Evolutionary conservation across 2,888 invertebrate genomes (phyloP), one percentile per base, ranked within the genome.

Genomic region (Hemistola chrysoprasaria): DNA sequence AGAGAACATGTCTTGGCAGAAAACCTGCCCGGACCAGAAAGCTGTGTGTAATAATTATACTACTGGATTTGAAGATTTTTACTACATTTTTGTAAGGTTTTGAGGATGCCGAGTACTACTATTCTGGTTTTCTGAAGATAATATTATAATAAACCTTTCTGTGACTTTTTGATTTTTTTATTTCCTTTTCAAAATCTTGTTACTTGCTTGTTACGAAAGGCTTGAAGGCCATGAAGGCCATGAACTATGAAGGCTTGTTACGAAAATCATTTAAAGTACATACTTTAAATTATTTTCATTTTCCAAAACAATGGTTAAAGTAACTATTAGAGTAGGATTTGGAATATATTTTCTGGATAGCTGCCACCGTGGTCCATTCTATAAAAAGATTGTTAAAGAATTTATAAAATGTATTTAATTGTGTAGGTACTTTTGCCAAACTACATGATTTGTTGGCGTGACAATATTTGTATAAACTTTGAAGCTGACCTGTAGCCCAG

Each of bases 11-110:
- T 95, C 42, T 91, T 96, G 63, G 94, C 95, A 34, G 95, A 95
- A 75, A 93, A 95, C 58, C 92, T 96, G 76, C 96, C 96, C 20
- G 96, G 96, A 46, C 96, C 95, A 25, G 96, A 96, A 78, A 96
- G 95, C 88, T 96, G 96, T 87, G 96, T 96, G 73, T 96, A 63
- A 76, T 25, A 40, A 36, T 40, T 41, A 41, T 54, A 26, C 41
- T 36, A 46, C 27, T 46, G 56, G 56, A 63, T 55, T 56, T 61
- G 52, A 60, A 26, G 29, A 31, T 40, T 55, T 50, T 46, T 51
- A 10, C 11, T 34, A 8, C 10, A 22, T 9, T 20, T 7, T 30
- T 30, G 21, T 9, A 16, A 16, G 4, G 16, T 16, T 16, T n/a
- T n/a, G n/a, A n/a, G n/a, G n/a, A n/a, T n/a, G n/a, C n/a, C n/a